These are phyloP conservation scores for Aldabrachelys gigantea DNA, from an alignment of 2,113 vertebrate genomes.

Conservation along the genomic window DNA sequence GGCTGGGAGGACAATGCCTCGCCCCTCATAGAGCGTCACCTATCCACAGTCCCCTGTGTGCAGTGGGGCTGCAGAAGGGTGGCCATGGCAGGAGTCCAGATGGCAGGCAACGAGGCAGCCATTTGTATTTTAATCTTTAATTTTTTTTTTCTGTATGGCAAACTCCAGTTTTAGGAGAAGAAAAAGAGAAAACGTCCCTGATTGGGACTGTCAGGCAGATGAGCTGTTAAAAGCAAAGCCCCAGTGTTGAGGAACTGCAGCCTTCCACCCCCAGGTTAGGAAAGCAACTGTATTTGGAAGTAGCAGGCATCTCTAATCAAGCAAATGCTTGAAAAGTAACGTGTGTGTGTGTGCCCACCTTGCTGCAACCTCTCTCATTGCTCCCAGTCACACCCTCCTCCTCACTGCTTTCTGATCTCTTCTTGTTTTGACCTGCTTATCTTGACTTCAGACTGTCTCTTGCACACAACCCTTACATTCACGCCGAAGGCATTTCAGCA, in stretches of 20 bases:
- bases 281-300: neutral
- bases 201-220: neutral
- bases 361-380: accelerated
- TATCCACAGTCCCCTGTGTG: accelerated
- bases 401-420: neutral
- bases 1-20: neutral
- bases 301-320: accelerated
- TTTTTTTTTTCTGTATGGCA: slow-evolving; percentile 57
- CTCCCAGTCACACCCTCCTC: accelerated
- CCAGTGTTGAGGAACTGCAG: neutral
- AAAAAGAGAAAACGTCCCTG: neutral
- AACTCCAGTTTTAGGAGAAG: neutral
- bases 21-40: neutral
- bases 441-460: accelerated
- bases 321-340: neutral
- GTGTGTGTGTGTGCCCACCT: accelerated
- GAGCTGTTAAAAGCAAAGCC: neutral
- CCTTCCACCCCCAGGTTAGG: accelerated
- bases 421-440: neutral
- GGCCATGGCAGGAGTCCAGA: slow-evolving; percentile 54
- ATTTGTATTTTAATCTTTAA: slow-evolving; percentile 19
- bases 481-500: neutral
- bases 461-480: neutral
- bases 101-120: slow-evolving; percentile 32
- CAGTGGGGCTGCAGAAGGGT: neutral